Base-by-base conservation (phyloP, 2,113 vertebrate species). In the Sitta europaea region DNA sequence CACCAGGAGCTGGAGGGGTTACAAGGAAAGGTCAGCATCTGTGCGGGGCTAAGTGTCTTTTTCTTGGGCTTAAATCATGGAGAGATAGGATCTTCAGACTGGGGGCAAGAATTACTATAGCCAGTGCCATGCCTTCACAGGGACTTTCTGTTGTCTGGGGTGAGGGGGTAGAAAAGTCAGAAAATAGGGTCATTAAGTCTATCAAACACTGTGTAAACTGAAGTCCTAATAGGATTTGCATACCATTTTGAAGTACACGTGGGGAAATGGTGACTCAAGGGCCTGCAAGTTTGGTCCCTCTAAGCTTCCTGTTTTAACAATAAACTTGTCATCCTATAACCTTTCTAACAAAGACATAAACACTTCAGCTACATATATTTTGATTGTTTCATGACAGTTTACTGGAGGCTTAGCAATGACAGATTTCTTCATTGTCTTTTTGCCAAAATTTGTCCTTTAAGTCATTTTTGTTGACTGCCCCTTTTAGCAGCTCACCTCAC, bases 381-480 rank as follows among this genome's bases (percentile, higher is more conserved):
- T 98, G 97, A 98, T 98, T 97, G 97, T 97, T 98, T 96, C 96
- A 74, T 48, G 94, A 97, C 98, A 97, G 97, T 98, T 98, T 98
- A 98, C 97, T 98, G 97, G 98, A 98, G 97, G 97, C 97, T 98
- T 97, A 98, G 97, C 97, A 97, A 96, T 98, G 98, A 98, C 98
- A 98, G 97, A 98, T 98, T 98, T 98, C 98, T 98, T 98, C 98
- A 98, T 98, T 98, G 97, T 98, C 98, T 98, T 99, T 99, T 99
- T 99, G 98, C 98, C 98, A 99, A 99, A 99, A 98, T 98, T 99
- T 99, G 99, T 99, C 99, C 99, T 99, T 99, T 99, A 99, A 99
- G 99, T 99, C 99, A 99, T 99, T 99, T 98, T 98, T 98, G 98
- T 98, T 99, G 98, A 99, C 98, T 98, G 98, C 98, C 98, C 98